Evolutionary conservation across 2,888 invertebrate species (phyloP), one percentile per base, ranked within the genome.

Genomic region (Drosophila anomelani): DNA sequence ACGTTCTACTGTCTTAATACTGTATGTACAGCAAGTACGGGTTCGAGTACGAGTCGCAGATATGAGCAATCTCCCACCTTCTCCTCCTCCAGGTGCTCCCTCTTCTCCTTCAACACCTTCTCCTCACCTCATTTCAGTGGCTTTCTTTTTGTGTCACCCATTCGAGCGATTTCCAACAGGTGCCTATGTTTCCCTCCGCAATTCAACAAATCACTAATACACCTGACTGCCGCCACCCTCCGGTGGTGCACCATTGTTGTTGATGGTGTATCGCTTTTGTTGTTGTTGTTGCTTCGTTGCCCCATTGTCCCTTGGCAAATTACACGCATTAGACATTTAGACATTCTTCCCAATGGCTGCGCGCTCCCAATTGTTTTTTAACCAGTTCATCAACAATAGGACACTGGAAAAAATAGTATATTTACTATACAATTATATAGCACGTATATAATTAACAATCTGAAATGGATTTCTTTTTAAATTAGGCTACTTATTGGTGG

Each of bases 141-240:
- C 80, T 82, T 87, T 86, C 85, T 81, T 84, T 89, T 84, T 86
- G 83, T 86, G 84, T 79, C 83, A 85, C 76, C 36, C 81, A 76
- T 75, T 72, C 82, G 76, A 68, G 69, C 59, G 70, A 67, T 75
- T 85, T 80, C 61, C 59, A 72, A 77, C 82, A 81, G 64, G 69
- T 54, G 80, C 64, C 49, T 10, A 53, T 51, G 34, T 9, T 26
- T 15, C 51, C 51, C 51, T 9, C 34, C 15, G 13, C 54, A 38
- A 36, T 41, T 61, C 26, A 54, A 47, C 29, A 60, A 46, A 60
- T n/a, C 44, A 63, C 41, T 41, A 63, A 56, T 57, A 62, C 75
- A 76, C 70, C 75, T 78, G 79, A 59, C 70, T 76, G 66, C 57
- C 57, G 70, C 55, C 57, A 62, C 46, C 66, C 73, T 57, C 70